Percentiles rank a stretch among this genome's conserved stretches.
Conservation (phyloP, 2,888 invertebrate species). For the Nowickia ferox region DNA sequence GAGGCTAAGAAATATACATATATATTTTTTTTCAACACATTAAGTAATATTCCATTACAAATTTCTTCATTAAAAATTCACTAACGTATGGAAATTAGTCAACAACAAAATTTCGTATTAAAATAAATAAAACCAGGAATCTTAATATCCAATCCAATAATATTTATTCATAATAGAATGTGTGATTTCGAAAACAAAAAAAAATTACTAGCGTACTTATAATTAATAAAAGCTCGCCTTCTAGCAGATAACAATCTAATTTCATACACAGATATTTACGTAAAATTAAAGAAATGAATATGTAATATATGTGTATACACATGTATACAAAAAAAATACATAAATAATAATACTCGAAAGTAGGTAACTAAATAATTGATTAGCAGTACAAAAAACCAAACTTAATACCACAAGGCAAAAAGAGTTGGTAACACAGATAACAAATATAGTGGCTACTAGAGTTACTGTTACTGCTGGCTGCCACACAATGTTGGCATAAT, state of each 20-base stretch:
- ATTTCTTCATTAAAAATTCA: not conserved
- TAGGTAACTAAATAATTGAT: conserved; percentile 66
- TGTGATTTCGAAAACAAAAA: conserved; percentile 16
- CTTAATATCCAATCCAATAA: not conserved
- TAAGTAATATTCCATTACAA: not conserved
- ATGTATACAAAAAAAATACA: conserved; percentile 16
- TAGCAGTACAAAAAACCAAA: conserved; percentile 21
- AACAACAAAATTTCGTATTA: not conserved
- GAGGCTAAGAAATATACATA: not conserved
- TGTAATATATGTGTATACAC: conserved; percentile 13
- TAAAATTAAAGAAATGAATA: conserved; percentile 21
- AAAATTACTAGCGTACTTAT: not conserved
- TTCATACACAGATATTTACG: conserved; percentile 18
- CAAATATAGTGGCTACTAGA: conserved; percentile 33
- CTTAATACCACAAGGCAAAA: conserved; percentile 1
- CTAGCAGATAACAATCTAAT: conserved; percentile 55
- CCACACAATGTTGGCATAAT: conserved; percentile 62
- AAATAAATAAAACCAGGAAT: not conserved
- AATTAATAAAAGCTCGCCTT: conserved; percentile 18
- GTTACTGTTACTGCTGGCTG: conserved; percentile 52
- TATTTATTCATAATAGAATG: conserved; percentile 34
- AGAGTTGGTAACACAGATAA: conserved; percentile 51
- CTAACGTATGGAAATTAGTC: not conserved
- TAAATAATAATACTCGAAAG: conserved; percentile 62
- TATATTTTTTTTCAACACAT: not conserved